Conservation (phyloP, 1,140 invertebrate genomes). For the Capitella teleta region DNA sequence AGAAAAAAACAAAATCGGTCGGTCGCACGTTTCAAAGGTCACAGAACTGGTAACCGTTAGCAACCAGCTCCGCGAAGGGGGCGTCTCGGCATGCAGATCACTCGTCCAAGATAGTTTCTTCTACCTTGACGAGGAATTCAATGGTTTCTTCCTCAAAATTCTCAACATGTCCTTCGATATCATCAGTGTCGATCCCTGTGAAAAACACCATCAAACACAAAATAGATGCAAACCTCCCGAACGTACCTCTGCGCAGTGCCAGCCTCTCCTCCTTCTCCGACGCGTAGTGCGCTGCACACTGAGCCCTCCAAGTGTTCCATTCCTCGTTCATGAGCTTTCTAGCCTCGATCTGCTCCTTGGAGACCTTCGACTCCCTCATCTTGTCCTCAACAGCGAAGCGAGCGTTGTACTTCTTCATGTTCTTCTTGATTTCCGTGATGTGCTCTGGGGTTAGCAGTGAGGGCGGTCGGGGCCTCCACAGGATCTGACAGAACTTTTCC, state of each 20-base stretch:
- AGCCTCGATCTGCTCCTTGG: slow-evolving; percentile 90
- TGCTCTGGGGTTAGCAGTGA: slow-evolving; percentile 62
- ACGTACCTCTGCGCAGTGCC: slow-evolving; percentile 74
- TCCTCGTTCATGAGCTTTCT: slow-evolving; percentile 76
- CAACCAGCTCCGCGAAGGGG: background rate
- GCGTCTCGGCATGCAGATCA: slow-evolving; percentile 14
- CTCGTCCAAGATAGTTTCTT: slow-evolving; percentile 64
- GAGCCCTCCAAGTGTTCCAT: slow-evolving; percentile 57
- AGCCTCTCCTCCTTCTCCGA: slow-evolving; percentile 66
- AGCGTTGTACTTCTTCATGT: slow-evolving; percentile 91
- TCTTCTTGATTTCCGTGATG: slow-evolving; percentile 82
- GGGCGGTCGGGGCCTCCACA: slow-evolving; percentile 89
- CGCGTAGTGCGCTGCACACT: slow-evolving; percentile 63
- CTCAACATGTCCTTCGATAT: slow-evolving; percentile 67
- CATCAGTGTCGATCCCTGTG: slow-evolving; percentile 84
- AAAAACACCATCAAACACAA: slow-evolving; percentile 18
- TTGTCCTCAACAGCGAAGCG: slow-evolving; percentile 95
- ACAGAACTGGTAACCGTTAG: too few relatives aligned
- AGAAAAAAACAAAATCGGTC: too few relatives aligned
- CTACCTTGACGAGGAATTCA: slow-evolving; percentile 96
- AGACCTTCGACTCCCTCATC: slow-evolving; percentile 80
- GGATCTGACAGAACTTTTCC: slow-evolving; percentile 84
- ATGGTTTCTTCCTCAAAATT: slow-evolving; percentile 90
- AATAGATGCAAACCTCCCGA: background rate
- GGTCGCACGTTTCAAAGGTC: too few relatives aligned